Base-by-base conservation (phyloP, 2,888 invertebrate species). In the Serripes groenlandicus region DNA sequence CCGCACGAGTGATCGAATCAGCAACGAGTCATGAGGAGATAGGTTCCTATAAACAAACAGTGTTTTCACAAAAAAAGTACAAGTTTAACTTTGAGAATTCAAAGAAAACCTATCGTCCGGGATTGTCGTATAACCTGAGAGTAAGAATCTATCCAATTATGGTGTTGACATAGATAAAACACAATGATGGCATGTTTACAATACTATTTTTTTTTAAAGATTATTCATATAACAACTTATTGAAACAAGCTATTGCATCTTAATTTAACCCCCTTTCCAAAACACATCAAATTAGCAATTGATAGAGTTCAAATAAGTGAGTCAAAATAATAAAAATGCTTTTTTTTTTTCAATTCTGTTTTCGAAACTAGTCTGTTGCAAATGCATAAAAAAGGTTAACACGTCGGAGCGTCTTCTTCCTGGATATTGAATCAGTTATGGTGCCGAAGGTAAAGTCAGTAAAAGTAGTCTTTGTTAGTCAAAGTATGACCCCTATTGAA, bases 41-140 rank as follows among this genome's bases (percentile, higher is more conserved):
- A 0, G 62, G 34, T 2, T 28, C 32, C 11, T n/a, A 34, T 32
- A 32, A 62, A 34, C 15, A 62, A 7, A 62, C 62, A 4, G 21
- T 62, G 21, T 34, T 62, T 62, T 62, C 62, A 11, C n/a, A 34
- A 34, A 15, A 3, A 7, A n/a, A 32, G 62, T 62, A 62, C n/a
- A 32, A 21, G n/a, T 18, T 62, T 32, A 62, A n/a, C 34, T 62
- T 62, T 62, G 62, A 62, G n/a, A 62, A 62, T 32, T 34, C 32
- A 1, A 62, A 62, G 62, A 62, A 62, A 15, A 34, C 32, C n/a
- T 62, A 62, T 34, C 34, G 34, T n/a, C 62, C 62, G 34, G 62
- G 62, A 62, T 62, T 62, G 21, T 28, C 62, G 0, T 62, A 62
- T 34, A 28, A 62, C n/a, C 62, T 62, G 15, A 34, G n/a, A 23